A percentile compares a stretch with the other conserved stretches of the same genome.
Evolutionary conservation across 2,113 vertebrate genomes (phyloP).

Genomic region (Pardalotus punctatus): DNA sequence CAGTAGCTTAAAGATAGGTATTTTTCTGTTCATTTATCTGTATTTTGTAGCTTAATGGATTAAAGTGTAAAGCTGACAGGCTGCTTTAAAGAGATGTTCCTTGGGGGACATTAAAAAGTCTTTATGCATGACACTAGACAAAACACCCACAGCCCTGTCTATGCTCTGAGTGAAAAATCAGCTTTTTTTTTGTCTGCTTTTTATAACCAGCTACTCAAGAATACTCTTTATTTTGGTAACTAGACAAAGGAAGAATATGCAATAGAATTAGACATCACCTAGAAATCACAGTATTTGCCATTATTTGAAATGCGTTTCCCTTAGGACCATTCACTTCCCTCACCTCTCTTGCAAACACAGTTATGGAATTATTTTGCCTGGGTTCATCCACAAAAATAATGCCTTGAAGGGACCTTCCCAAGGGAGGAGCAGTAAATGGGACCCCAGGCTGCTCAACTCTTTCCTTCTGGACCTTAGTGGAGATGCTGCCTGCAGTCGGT

Average conservation of each 20-base stretch:
- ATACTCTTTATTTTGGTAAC: not conserved
- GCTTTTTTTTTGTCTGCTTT: not conserved
- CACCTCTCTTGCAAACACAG: not conserved
- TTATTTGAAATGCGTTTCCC: not conserved
- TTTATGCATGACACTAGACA: not conserved
- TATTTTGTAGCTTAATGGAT: constrained; percentile 2
- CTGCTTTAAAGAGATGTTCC: not conserved
- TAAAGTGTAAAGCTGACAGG: constrained; percentile 4
- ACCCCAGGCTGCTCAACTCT: not conserved
- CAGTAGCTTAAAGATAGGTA: not conserved
- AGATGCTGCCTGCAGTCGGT: not conserved
- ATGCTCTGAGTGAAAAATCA: not conserved
- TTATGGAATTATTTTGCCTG: not conserved
- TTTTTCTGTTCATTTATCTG: not conserved
- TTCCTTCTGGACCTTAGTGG: not conserved
- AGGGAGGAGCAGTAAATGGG: not conserved
- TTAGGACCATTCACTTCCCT: not conserved
- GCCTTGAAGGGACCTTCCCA: not conserved
- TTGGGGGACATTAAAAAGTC: not conserved
- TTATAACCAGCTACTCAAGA: not conserved
- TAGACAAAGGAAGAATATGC: not conserved
- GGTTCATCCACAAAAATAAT: not conserved
- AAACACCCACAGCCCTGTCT: constrained; percentile 6
- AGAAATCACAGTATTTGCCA: not conserved
- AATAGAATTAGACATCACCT: not conserved